Base-by-base conservation (phyloP, 1,140 invertebrate species). In the Archegozetes longisetosus region DNA sequence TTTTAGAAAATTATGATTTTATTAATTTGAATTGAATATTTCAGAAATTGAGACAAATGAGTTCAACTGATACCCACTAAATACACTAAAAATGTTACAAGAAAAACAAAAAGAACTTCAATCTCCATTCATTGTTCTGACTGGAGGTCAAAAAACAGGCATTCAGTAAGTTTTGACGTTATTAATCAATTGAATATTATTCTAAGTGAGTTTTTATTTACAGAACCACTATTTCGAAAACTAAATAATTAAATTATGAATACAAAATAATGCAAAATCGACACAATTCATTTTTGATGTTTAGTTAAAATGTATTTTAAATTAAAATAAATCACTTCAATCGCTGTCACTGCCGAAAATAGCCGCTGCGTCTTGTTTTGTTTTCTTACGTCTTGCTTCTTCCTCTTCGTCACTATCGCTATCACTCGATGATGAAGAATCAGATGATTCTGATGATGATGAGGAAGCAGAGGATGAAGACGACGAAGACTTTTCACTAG, bases 91-190 rank as follows among this genome's bases (percentile, higher is more conserved):
- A 66, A 82, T 97, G 76, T 73, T 98, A 59, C 86, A 94, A 75
- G 86, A 92, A 27, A 98, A 96, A 69, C 95, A 98, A 71, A 92
- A 90, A 69, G 86, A 96, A 75, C 86, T 93, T 2, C 88, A 95
- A 66, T 89, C 90, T 9, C 84, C 95, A 0, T 98, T 85, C 73
- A 82, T 99, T 65, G 83, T 98, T 53, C 78, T 99, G 2, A 93
- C 86, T 72, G 93, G 94, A 28, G 86, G 81, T 70, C 89, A 48
- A 40, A 58, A 28, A 26, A 53, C 17, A 3, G 47, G 58, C 66
- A 17, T 24, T 65, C 47, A 62, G 61, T 46, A 61, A 64, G 53
- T 64, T 20, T 60, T 58, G n/a, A n/a, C n/a, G n/a, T n/a, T n/a
- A n/a, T n/a, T n/a, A n/a, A n/a, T n/a, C n/a, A n/a, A n/a, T n/a